phyloP scores from a whole-genome alignment of 1,140 invertebrate species.

The Achatina immaculata region DNA sequence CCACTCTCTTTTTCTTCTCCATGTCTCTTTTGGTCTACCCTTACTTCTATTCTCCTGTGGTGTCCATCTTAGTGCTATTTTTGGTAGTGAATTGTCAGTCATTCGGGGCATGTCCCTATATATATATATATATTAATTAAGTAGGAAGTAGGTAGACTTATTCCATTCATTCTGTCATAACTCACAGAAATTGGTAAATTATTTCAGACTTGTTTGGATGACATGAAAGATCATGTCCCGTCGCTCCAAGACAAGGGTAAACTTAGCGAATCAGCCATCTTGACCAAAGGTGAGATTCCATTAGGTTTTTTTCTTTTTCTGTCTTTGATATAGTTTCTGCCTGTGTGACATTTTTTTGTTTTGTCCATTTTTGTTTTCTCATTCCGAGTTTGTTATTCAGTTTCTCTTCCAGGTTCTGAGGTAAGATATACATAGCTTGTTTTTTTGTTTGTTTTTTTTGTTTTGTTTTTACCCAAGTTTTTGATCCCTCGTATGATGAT shows the following conservation, averaged over 20 bases:
- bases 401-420: slow-evolving; percentile 18
- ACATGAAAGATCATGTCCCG: slow-evolving; percentile 42
- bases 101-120: no score
- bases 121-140: no score
- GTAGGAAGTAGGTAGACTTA: no score
- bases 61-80: no score
- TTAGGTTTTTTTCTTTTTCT: slow-evolving; percentile 26
- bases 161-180: no score
- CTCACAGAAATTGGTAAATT: neutral
- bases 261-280: slow-evolving; percentile 44
- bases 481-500: neutral
- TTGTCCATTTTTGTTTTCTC: neutral
- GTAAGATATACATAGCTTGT: slow-evolving; percentile 21
- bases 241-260: slow-evolving; percentile 44
- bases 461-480: neutral
- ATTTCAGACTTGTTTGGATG: slow-evolving; percentile 44
- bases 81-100: no score
- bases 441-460: slow-evolving; percentile 17
- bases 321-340: neutral
- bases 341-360: neutral
- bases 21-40: no score
- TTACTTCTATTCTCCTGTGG: no score
- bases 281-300: slow-evolving; percentile 44
- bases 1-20: no score
- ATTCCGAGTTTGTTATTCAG: neutral